Evolutionary conservation across 2,888 invertebrate species (phyloP), one percentile per base, ranked within the genome.

Genomic region (Nomada hirtipes): DNA sequence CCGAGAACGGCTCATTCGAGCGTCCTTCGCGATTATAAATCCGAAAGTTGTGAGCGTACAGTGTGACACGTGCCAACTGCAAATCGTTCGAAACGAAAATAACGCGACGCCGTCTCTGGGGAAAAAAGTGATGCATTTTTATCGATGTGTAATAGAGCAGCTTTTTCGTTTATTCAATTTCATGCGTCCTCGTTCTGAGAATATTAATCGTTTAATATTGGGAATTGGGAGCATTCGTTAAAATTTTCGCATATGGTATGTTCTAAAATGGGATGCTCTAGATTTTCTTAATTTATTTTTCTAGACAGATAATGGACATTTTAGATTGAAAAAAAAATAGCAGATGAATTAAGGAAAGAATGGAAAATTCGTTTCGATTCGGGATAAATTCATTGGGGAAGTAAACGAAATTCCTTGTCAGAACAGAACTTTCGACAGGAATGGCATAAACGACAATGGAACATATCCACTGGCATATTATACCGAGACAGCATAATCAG

Each of bases 31-130:
- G 80, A 84, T 84, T 77, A 84, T 80, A 55, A 42, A 47, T 50
- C 68, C 72, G 77, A 80, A 73, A 79, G 64, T 79, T 47, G 76
- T 61, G 44, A 59, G 65, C 29, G 44, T 59, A 60, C 71, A 72
- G 57, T 63, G 76, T 84, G 84, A 85, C 85, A 84, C 85, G 85
- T 85, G 81, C 76, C 84, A 82, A 57, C 71, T 79, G 81, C 85
- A 84, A 84, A 85, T 84, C 79, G 63, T 42, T 61, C 64, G 76
- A 63, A 77, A 77, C 77, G 76, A 71, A 61, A 82, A 82, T 76
- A 70, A 55, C 82, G 65, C 18, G n/a, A 26, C 4, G 44, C 13
- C n/a, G 26, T 23, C 60, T 47, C 44, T 50, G 42, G 47, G 60
- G 65, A 60, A 53, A 61, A 70, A 69, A 63, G 55, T 82, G 79